These are phyloP conservation scores for Excalfactoria chinensis DNA, from an alignment of 2,113 vertebrate species.

Conservation along the genomic window DNA sequence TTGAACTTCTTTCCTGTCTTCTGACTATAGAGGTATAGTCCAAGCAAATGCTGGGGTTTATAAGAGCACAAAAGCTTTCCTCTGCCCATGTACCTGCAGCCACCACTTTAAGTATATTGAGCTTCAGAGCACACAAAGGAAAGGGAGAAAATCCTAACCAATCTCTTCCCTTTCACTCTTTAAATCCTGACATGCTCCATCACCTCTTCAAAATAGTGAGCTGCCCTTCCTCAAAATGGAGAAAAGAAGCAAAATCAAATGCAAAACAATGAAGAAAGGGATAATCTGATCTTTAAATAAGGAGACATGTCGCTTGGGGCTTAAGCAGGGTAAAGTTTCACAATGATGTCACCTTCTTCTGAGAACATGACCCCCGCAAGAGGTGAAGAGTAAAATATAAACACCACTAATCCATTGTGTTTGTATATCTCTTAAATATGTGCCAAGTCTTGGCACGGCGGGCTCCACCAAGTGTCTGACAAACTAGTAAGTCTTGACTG, in stretches of 20 bases:
- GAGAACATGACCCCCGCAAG: constrained; percentile 67
- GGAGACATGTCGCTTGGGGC: constrained; percentile 84
- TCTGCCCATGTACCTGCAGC: constrained; percentile 76
- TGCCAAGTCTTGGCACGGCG: constrained; percentile 48
- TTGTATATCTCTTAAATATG: constrained; percentile 53
- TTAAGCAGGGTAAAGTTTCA: constrained; percentile 83
- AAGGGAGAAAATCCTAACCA: constrained; percentile 77
- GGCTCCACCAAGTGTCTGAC: constrained; percentile 39
- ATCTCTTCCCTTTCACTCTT: constrained; percentile 83
- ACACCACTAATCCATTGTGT: constrained; percentile 62
- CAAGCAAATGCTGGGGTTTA: constrained; percentile 67
- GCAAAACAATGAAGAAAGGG: constrained; percentile 82
- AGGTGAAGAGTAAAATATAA: constrained; percentile 72
- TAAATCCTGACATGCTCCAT: constrained; percentile 89
- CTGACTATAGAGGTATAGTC: constrained; percentile 67
- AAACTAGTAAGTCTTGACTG: constrained; percentile 53
- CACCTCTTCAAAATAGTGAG: constrained; percentile 88
- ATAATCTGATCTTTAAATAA: constrained; percentile 92
- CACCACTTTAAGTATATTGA: constrained; percentile 75
- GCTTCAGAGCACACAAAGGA: constrained; percentile 73
- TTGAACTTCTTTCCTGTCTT: constrained; percentile 67
- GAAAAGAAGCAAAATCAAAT: constrained; percentile 84
- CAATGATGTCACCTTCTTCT: constrained; percentile 88
- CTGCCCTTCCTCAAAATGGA: constrained; percentile 73
- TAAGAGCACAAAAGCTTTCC: constrained; percentile 73